These are phyloP conservation scores for Tringa solitaria DNA, from an alignment of 2,113 vertebrate genomes.

Conservation along the genomic window DNA sequence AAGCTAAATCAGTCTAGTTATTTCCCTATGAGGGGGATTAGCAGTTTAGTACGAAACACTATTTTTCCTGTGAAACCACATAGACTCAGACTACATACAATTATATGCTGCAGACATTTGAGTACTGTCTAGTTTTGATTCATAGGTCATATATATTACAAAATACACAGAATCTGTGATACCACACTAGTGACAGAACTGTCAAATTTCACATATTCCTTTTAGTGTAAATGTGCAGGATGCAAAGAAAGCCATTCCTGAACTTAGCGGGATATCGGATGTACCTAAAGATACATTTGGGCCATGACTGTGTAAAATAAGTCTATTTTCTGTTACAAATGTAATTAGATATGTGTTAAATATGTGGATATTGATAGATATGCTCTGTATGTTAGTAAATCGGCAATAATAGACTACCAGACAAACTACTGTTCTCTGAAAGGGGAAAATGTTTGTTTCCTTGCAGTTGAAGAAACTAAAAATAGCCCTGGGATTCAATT, in stretches of 20 bases:
- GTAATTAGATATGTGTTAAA: background rate
- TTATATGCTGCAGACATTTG: background rate
- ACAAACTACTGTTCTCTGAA: background rate
- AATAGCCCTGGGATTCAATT: background rate
- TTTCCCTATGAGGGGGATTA: background rate
- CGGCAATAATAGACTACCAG: background rate
- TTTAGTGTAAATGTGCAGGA: background rate
- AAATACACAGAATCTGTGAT: constrained; percentile 5
- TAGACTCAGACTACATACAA: background rate
- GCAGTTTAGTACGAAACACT: background rate
- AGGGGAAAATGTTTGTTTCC: background rate
- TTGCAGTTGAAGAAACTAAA: background rate
- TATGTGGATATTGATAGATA: background rate
- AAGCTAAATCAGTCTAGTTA: background rate
- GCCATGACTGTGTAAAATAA: background rate
- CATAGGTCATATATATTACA: background rate
- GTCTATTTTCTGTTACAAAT: background rate
- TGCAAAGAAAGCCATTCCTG: background rate
- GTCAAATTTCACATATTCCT: background rate
- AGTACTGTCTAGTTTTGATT: background rate
- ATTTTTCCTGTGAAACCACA: background rate
- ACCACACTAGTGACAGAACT: background rate
- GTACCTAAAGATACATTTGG: background rate
- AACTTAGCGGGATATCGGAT: background rate
- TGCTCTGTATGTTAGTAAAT: background rate